phyloP scores from a whole-genome alignment of 1,140 invertebrate genomes.

The Bombus superbus region DNA sequence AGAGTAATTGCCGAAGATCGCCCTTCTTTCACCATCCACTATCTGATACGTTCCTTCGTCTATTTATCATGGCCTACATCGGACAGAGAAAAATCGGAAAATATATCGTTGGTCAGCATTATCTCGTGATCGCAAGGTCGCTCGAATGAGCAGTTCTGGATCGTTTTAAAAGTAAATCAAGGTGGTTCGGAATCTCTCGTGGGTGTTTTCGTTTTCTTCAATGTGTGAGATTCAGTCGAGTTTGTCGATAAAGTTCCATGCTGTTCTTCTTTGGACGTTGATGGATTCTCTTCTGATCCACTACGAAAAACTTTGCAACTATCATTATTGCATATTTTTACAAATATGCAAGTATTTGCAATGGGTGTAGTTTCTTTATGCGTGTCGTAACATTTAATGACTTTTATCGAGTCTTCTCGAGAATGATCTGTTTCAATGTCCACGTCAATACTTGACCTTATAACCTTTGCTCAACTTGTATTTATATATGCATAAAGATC shows the following conservation, averaged over 20 bases:
- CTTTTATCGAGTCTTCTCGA: neutral
- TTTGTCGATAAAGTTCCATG: neutral
- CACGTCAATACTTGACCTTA: neutral
- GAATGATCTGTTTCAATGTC: neutral
- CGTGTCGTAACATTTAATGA: neutral
- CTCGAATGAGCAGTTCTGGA: neutral
- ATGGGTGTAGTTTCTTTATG: neutral
- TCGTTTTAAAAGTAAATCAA: too few species aligned
- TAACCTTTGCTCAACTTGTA: constrained; percentile 21
- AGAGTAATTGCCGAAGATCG: neutral
- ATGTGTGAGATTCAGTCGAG: neutral
- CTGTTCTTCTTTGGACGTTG: neutral
- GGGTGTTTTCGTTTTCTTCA: neutral
- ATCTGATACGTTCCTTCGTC: too few species aligned
- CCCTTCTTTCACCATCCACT: neutral
- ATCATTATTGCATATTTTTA: too few species aligned
- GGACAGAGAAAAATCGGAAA: constrained; percentile 4
- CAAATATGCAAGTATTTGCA: too few species aligned
- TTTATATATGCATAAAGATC: neutral
- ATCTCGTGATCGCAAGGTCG: neutral
- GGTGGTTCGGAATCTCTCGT: neutral
- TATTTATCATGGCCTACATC: neutral
- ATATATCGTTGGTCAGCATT: constrained; percentile 12
- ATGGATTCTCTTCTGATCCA: neutral
- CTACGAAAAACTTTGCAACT: too few species aligned